A percentile compares a stretch with the other conserved stretches of the same genome.
Evolutionary conservation across 1,140 invertebrate species (phyloP).

Genomic region (Mycetomoellerius zeteki): DNA sequence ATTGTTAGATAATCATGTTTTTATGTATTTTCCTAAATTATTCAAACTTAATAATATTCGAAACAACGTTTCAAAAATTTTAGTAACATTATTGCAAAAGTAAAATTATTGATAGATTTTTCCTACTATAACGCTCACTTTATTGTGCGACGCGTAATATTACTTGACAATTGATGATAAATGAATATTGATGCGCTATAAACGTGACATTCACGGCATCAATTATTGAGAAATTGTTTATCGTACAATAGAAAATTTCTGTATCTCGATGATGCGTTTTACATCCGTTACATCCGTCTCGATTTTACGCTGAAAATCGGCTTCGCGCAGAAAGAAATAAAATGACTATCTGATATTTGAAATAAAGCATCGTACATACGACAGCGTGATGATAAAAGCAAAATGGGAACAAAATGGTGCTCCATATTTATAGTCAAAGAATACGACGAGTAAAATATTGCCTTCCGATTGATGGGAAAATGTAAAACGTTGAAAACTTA

Average conservation of each 20-base stretch:
- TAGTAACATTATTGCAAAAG: background rate
- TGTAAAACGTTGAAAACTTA: constrained; percentile 16
- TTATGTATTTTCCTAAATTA: background rate
- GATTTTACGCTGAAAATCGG: constrained; percentile 29
- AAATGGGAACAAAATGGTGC: background rate
- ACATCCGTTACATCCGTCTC: constrained; percentile 10
- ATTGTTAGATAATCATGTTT: background rate
- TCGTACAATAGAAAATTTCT: constrained; percentile 19
- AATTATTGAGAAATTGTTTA: constrained; percentile 57
- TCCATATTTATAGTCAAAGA: constrained; percentile 35
- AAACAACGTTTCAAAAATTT: background rate
- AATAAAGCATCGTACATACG: constrained; percentile 19
- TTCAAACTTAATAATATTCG: background rate
- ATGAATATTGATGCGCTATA: constrained; percentile 48
- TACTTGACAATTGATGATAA: constrained; percentile 51
- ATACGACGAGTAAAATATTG: background rate
- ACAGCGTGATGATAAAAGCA: constrained; percentile 17
- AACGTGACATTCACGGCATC: constrained; percentile 51
- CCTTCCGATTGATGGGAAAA: constrained; percentile 12
- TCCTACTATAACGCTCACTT: constrained; percentile 30
- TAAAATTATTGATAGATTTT: constrained; percentile 21
- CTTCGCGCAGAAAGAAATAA: constrained; percentile 16
- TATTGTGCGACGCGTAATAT: constrained; percentile 25
- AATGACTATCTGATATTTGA: constrained; percentile 38
- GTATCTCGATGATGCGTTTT: constrained; percentile 39